A percentile compares a stretch with the other conserved stretches of the same genome.
These are phyloP conservation scores for Delia radicum DNA, from an alignment of 1,140 invertebrate genomes.

Conservation along the genomic window DNA sequence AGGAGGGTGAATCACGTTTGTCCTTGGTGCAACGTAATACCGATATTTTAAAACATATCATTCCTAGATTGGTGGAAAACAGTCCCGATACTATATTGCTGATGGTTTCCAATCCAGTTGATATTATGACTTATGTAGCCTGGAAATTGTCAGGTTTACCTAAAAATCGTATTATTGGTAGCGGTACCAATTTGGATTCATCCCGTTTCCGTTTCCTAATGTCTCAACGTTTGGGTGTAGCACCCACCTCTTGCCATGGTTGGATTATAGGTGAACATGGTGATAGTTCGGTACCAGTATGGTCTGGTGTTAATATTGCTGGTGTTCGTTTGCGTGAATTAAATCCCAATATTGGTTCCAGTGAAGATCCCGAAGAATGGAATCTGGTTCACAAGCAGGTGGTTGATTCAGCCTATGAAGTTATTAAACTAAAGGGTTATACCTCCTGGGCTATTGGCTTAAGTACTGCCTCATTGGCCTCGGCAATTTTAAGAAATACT, in stretches of 20 bases:
- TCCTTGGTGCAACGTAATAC: conserved; percentile 85
- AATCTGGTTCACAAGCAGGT: conserved; percentile 75
- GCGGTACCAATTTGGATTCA: conserved; percentile 89
- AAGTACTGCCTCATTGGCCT: conserved; percentile 72
- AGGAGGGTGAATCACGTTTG: conserved; percentile 80
- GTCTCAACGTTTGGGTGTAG: conserved; percentile 76
- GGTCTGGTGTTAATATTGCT: conserved; percentile 90
- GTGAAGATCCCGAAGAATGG: conserved; percentile 77
- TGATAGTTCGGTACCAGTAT: conserved; percentile 84
- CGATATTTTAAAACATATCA: conserved; percentile 83
- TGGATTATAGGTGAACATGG: conserved; percentile 90
- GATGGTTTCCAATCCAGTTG: conserved; percentile 89
- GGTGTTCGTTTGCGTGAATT: conserved; percentile 80
- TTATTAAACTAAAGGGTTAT: conserved; percentile 88
- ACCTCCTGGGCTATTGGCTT: conserved; percentile 89
- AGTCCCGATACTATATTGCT: conserved; percentile 84
- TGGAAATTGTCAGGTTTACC: conserved; percentile 90
- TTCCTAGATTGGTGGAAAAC: conserved; percentile 79
- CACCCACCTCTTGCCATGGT: conserved; percentile 80
- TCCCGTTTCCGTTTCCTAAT: conserved; percentile 86
- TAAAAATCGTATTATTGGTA: conserved; percentile 82
- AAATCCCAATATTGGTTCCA: conserved; percentile 70
- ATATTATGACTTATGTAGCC: conserved; percentile 88
- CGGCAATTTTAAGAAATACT: conserved; percentile 74
- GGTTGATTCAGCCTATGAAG: conserved; percentile 81